Percentiles rank a stretch among this genome's conserved stretches.
These are phyloP conservation scores for Caenorhabditis zanzibari DNA, from an alignment of 2,888 invertebrate genomes.

Conservation along the genomic window DNA sequence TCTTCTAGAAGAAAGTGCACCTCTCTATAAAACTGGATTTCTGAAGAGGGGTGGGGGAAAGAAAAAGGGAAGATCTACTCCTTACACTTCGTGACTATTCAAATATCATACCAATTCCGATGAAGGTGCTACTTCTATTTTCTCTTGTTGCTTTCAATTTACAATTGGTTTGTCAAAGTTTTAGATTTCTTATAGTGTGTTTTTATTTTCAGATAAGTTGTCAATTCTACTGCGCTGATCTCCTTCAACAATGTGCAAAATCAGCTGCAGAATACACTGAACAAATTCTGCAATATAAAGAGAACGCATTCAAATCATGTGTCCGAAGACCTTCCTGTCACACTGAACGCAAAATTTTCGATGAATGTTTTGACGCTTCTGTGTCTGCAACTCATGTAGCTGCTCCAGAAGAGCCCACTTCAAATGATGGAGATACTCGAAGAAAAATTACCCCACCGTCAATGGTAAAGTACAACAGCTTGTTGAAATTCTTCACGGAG, in stretches of 20 bases:
- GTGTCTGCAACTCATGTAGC: constrained; percentile 67
- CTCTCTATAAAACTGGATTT: constrained; percentile 62
- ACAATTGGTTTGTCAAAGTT: constrained; percentile 1
- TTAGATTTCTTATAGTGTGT: neutral
- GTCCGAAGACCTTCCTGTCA: constrained; percentile 76
- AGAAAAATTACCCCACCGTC: constrained; percentile 38
- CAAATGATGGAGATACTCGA: constrained; percentile 57
- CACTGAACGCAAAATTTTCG: constrained; percentile 78
- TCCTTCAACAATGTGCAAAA: constrained; percentile 77
- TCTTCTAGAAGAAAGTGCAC: constrained; percentile 59
- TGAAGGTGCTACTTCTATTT: constrained; percentile 32
- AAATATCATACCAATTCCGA: constrained; percentile 56
- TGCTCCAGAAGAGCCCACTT: constrained; percentile 9
- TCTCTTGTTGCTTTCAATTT: neutral
- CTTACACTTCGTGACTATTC: constrained; percentile 64
- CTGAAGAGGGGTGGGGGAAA: constrained; percentile 48
- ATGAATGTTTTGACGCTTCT: constrained; percentile 78
- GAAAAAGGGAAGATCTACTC: constrained; percentile 19
- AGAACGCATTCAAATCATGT: constrained; percentile 77
- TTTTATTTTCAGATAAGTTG: constrained; percentile 25
- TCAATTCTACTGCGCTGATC: constrained; percentile 78
- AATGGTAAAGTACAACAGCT: constrained; percentile 45
- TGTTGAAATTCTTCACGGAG: constrained; percentile 59
- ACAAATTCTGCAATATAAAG: constrained; percentile 74
- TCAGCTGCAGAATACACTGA: constrained; percentile 76